Evolutionary conservation across 1,140 invertebrate genomes (phyloP).

Genomic region (Batillaria attramentaria): DNA sequence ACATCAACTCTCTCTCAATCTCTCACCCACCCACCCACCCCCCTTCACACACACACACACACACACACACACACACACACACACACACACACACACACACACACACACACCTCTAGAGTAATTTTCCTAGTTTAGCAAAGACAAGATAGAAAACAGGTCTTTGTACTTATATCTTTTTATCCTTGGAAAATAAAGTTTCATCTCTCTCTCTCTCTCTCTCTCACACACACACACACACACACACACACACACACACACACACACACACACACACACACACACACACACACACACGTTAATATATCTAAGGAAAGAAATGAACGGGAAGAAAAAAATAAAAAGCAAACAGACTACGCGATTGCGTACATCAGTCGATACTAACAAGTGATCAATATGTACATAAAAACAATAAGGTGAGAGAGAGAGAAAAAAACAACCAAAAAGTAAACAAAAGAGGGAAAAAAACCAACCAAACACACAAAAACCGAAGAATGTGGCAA

Average conservation of each 20-base stretch:
- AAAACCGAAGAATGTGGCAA: too few species aligned
- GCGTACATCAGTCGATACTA: neutral
- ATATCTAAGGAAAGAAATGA: neutral
- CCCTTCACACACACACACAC: neutral
- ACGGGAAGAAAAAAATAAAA: neutral
- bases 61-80: slow-evolving; percentile 1
- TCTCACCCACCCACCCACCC: neutral
- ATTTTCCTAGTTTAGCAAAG: too few species aligned
- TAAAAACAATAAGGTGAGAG: neutral
- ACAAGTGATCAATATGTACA: neutral
- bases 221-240: neutral
- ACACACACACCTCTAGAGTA: too few species aligned
- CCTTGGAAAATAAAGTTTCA: too few species aligned
- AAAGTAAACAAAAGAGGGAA: too few species aligned
- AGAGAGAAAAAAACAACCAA: neutral
- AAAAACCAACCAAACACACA: too few species aligned
- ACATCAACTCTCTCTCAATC: neutral
- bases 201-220: too few species aligned
- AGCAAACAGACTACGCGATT: neutral
- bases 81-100: slow-evolving; percentile 1
- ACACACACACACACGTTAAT: neutral
- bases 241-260: neutral
- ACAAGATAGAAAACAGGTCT: too few species aligned
- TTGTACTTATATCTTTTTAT: too few species aligned
- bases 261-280: neutral